These are phyloP conservation scores for Trogon surrucura DNA, from an alignment of 2,113 vertebrate genomes.

Conservation along the genomic window DNA sequence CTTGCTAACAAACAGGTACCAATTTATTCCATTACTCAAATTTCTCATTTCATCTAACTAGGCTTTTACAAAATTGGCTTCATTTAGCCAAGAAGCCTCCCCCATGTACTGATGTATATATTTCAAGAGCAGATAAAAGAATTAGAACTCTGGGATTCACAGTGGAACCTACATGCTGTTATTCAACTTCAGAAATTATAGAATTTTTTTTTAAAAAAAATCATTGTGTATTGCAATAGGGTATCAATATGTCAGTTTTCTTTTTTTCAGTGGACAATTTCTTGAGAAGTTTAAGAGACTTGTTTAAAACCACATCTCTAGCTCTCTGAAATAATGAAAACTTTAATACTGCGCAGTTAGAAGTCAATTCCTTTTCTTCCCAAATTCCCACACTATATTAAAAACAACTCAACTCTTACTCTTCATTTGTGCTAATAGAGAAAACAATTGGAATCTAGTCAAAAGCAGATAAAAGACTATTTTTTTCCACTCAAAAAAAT, in stretches of 20 bases:
- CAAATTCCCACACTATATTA: not conserved
- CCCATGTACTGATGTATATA: not conserved
- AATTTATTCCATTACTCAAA: constrained; percentile 54
- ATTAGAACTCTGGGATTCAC: not conserved
- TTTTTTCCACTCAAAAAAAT: not conserved
- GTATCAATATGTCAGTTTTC: not conserved
- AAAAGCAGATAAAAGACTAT: not conserved
- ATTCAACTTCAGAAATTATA: not conserved
- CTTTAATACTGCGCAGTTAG: not conserved
- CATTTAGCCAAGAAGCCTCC: not conserved
- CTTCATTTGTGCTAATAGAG: not conserved
- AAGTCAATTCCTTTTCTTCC: not conserved
- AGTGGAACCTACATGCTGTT: not conserved
- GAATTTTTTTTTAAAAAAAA: not conserved
- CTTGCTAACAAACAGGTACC: constrained; percentile 7
- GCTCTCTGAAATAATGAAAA: not conserved
- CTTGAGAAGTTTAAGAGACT: not conserved
- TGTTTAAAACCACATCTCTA: not conserved
- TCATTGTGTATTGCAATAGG: not conserved
- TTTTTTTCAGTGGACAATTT: not conserved
- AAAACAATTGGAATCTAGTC: not conserved
- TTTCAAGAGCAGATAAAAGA: not conserved
- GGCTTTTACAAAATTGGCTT: not conserved
- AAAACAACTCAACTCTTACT: not conserved
- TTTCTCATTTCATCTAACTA: constrained; percentile 23